Base-by-base conservation (phyloP, 2,113 vertebrate genomes). In the Phycodurus eques region DNA sequence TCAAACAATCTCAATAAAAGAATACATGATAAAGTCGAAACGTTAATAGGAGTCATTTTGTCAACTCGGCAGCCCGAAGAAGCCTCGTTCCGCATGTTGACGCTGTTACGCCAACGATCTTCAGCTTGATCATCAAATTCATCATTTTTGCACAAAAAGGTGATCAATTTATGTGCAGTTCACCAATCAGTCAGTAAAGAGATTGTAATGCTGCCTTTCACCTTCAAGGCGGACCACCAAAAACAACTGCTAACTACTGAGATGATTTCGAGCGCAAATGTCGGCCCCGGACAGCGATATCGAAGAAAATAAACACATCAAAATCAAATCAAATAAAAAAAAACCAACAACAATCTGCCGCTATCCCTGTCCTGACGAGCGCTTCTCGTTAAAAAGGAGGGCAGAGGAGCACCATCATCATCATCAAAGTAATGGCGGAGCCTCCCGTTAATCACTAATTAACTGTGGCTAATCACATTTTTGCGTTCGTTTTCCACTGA, bases 171-270 rank as follows among this genome's bases (percentile, higher is more conserved):
- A 75, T 72, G 57, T 15, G 1, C 59, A 35, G 59, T 61, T 61
- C 59, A 61, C 13, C 59, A 15, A 61, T 17, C 31, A 61, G 17
- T 39, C 35, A 39, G 19, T 53, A 53, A 57, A 57, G 20, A 4
- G 39, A 20, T 84, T 83, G 63, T 27, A 27, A 66, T 46, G 43
- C 22, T 46, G 14, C 20, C 46, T 43, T 91, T 92, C 87, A 92
- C 92, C 91, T 91, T 89, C 78, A 92, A 90, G 91, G 89, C 62
- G 19, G 27, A n/a, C n/a, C n/a, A n/a, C n/a, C n/a, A n/a, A n/a
- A n/a, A n/a, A n/a, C n/a, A n/a, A n/a, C n/a, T n/a, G n/a, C n/a
- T n/a, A n/a, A n/a, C 78, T 5, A 39, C 35, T 5, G 35, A 39
- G 35, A 44, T 87, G 82, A 88, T 87, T 88, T 84, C 73, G 65